A percentile compares a stretch with the other conserved stretches of the same genome.
Conservation (phyloP, 1,140 invertebrate genomes). For the Drosophila nebulosa region DNA sequence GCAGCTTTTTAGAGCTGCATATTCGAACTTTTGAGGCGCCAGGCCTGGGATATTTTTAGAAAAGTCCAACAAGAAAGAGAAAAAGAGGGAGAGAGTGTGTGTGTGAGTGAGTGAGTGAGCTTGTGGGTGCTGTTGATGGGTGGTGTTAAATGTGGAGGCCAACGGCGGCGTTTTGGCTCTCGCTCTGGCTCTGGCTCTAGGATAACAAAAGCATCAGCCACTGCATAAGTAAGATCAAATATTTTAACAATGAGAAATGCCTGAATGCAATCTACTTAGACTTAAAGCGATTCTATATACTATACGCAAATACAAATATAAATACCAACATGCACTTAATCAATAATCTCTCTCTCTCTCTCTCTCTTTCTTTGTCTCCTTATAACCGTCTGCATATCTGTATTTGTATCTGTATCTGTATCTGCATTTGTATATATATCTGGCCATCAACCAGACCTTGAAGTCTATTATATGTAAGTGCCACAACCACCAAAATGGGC, state of each 20-base stretch:
- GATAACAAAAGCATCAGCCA: background rate
- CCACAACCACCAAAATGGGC: background rate
- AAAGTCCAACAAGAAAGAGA: background rate
- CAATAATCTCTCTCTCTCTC: background rate
- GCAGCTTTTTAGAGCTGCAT: constrained; percentile 1
- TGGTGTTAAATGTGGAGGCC: background rate
- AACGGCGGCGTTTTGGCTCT: background rate
- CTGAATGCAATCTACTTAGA: background rate
- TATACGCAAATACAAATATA: background rate
- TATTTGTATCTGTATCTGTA: too few relatives aligned
- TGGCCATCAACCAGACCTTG: background rate
- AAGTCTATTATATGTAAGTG: background rate
- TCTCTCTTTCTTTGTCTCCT: background rate
- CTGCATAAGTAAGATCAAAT: background rate
- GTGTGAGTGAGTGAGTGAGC: background rate
- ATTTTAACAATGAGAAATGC: constrained; percentile 1
- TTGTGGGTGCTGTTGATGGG: background rate
- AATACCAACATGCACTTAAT: constrained; percentile 1
- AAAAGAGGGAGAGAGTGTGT: background rate
- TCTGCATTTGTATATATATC: background rate
- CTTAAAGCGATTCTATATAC: background rate
- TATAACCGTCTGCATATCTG: background rate
- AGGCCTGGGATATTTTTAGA: background rate
- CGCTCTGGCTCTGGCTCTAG: too few relatives aligned
- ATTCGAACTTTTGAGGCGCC: background rate